Conservation (phyloP, 2,888 invertebrate species). For the Tachystola acroxantha region DNA sequence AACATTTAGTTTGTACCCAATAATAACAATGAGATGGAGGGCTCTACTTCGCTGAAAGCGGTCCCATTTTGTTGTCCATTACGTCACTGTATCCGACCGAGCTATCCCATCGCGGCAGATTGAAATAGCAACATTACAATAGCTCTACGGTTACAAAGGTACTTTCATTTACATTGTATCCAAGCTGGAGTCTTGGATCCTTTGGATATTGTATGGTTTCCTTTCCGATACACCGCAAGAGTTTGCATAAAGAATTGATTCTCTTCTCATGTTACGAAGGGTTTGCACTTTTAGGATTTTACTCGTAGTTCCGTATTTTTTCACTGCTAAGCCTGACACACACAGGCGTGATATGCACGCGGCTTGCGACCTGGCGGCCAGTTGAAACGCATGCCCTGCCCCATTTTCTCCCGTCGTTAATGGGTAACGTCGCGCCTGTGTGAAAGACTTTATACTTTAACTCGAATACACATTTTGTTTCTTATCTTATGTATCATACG, state of each 20-base stretch:
- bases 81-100: background rate
- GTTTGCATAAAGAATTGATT: background rate
- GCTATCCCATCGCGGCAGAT: slow-evolving; percentile 17
- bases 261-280: background rate
- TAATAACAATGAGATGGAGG: no score
- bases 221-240: background rate
- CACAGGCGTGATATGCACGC: no score
- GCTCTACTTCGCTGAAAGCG: background rate
- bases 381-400: no score
- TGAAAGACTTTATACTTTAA: no score
- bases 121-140: slow-evolving; percentile 18
- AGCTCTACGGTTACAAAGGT: slow-evolving; percentile 8
- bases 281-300: background rate
- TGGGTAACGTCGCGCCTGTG: no score
- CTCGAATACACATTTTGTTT: no score
- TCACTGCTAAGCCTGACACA: no score
- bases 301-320: background rate
- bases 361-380: no score
- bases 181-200: slow-evolving; percentile 14
- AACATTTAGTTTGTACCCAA: no score
- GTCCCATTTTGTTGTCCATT: background rate
- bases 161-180: slow-evolving; percentile 20
- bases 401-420: no score
- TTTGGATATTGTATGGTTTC: slow-evolving; percentile 11
- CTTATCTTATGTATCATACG: no score